A percentile compares a stretch with the other conserved stretches of the same genome.
Conservation (phyloP, 2,888 invertebrate genomes). For the Phragmatobia fuliginosa region DNA sequence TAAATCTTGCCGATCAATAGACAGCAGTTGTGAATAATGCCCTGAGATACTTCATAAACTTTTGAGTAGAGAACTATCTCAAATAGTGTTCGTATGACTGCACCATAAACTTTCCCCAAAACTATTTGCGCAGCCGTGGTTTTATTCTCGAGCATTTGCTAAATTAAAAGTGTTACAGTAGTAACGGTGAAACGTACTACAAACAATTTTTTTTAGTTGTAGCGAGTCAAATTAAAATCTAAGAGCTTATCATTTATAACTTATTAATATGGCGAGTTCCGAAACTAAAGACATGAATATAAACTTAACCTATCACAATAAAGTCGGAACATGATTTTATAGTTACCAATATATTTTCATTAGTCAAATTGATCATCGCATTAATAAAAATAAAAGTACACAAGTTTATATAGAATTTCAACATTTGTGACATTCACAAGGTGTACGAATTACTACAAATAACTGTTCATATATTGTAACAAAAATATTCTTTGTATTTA, state of each 20-base stretch:
- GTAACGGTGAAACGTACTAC: not conserved
- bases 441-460: not conserved
- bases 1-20: too few relatives aligned
- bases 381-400: not conserved
- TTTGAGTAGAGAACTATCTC: not conserved
- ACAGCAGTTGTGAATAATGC: not conserved
- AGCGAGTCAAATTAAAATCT: conserved; percentile 4
- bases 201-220: not conserved
- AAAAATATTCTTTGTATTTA: too few relatives aligned
- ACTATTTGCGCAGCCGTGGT: not conserved
- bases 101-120: conserved; percentile 1
- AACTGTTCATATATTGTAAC: not conserved
- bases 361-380: not conserved
- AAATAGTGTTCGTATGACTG: not conserved
- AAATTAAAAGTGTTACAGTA: not conserved
- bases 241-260: conserved; percentile 8
- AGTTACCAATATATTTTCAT: not conserved
- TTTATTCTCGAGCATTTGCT: too few relatives aligned
- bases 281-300: not conserved
- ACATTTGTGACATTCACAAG: conserved; percentile 4
- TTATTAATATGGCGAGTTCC: conserved; percentile 37
- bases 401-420: not conserved
- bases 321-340: conserved; percentile 4
- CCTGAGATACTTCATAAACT: not conserved
- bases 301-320: conserved; percentile 4